phyloP scores from a whole-genome alignment of 2,888 invertebrate species.

The Brachypalpus laphriformis region DNA sequence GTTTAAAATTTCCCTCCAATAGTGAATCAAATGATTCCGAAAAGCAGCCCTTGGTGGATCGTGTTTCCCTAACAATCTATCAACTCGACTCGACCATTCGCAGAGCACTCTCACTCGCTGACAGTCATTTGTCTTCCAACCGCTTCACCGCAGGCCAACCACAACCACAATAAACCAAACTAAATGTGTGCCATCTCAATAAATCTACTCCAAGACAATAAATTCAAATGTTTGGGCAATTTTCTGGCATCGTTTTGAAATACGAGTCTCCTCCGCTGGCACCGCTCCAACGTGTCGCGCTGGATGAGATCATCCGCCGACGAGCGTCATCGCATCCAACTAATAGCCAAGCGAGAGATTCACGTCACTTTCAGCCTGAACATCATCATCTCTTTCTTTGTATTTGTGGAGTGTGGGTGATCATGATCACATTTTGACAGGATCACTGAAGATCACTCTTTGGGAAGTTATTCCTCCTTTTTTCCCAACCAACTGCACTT shows the following conservation, averaged over 20 bases:
- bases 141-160: not conserved
- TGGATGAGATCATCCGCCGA: conserved; percentile 48
- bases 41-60: not conserved
- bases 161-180: not conserved
- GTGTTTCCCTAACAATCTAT: conserved; percentile 18
- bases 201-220: conserved; percentile 61
- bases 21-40: not conserved
- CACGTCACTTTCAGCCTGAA: conserved; percentile 24
- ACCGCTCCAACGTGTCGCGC: conserved; percentile 41
- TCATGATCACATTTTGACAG: conserved; percentile 60
- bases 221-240: conserved; percentile 68
- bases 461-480: conserved; percentile 26
- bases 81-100: conserved; percentile 18
- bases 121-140: conserved; percentile 29
- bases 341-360: conserved; percentile 50
- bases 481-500: not conserved
- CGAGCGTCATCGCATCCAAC: conserved; percentile 50
- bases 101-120: conserved; percentile 9
- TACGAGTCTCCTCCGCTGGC: conserved; percentile 53
- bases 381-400: conserved; percentile 1
- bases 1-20: not conserved
- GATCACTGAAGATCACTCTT: conserved; percentile 54
- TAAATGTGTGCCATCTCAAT: conserved; percentile 48
- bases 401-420: conserved; percentile 34
- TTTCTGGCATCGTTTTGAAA: conserved; percentile 64